Evolutionary conservation across 1,140 invertebrate species (phyloP).

Genomic region (Macrotrachela quadricornifera): DNA sequence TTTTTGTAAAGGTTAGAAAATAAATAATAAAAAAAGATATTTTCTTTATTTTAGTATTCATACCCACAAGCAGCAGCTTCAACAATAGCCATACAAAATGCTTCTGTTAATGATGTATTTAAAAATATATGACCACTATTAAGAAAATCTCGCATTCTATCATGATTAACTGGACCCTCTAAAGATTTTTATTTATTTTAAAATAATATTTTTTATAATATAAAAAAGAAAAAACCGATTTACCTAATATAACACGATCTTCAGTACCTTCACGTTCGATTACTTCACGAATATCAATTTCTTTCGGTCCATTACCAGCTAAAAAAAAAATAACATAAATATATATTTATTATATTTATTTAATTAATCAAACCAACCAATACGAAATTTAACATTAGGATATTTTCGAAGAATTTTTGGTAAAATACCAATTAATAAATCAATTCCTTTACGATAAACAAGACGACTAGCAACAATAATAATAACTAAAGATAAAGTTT

Average conservation of each 20-base stretch:
- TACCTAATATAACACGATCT: background rate
- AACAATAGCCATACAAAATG: conserved; percentile 96
- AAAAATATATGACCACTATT: conserved; percentile 80
- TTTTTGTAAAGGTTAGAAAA: too few relatives aligned
- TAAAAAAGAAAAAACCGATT: too few relatives aligned
- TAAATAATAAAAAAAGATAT: too few relatives aligned
- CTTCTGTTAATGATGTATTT: conserved; percentile 92
- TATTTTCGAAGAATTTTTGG: conserved; percentile 62
- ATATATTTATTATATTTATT: background rate
- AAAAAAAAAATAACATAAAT: background rate
- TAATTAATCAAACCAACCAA: conserved; percentile 24
- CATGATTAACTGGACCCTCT: conserved; percentile 64
- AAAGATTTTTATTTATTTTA: background rate
- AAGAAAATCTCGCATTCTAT: conserved; percentile 42
- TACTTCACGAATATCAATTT: background rate
- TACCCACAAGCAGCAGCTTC: conserved; percentile 87
- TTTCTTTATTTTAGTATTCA: too few relatives aligned
- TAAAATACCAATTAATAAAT: conserved; percentile 77
- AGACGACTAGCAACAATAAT: conserved; percentile 82
- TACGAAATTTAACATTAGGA: conserved; percentile 45
- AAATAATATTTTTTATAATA: too few relatives aligned
- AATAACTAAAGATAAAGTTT: conserved; percentile 33
- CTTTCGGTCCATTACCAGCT: conserved; percentile 8
- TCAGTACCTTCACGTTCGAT: background rate
- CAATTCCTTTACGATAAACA: conserved; percentile 92